Evolutionary conservation across 1,140 invertebrate genomes (phyloP), one percentile per base, ranked within the genome.

Genomic region (Lepidurus packardi): DNA sequence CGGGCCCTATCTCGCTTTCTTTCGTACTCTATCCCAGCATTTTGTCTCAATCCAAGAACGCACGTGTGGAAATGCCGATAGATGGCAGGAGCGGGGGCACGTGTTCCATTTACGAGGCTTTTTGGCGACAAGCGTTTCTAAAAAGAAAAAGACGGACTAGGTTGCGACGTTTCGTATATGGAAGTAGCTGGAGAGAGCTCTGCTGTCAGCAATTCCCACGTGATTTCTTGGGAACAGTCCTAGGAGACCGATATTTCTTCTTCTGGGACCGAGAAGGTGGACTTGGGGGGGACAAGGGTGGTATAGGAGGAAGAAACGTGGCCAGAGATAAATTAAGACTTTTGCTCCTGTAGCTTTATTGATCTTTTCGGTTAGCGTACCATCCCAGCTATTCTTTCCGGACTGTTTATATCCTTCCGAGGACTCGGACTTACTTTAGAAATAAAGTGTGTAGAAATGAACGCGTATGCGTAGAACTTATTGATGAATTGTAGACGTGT

Each of bases 281-380:
- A 34, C 34, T 34, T 4, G 34, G 34, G 34, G 34, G 34, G 34
- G 34, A 0, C 34, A 34, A 34, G 3, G 34, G 34, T 34, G 3
- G 34, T 34, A 34, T 34, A 34, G 34, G 4, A 47, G 21, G 53
- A 65, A 21, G 21, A 65, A 65, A 65, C 53, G 9, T 65, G 53
- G 53, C 53, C 21, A 65, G 53, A 65, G 53, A 65, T 65, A 65
- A 65, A 65, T 65, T 65, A 65, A 65, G 53, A 65, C 53, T 65
- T 65, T 42, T 34, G 47, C n/a, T n/a, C 44, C 25, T 77, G 41
- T 77, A 65, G 47, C 47, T 77, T 65, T 77, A 81, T 78, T 65
- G 43, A 73, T 73, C 75, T 73, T 11, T 53, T 81, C 21, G 77
- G 13, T 41, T 79, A 74, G n/a, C 34, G 42, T 24, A 74, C 43